phyloP scores from a whole-genome alignment of 2,797 vertebrate genomes.

The Echeneis naucrates region DNA sequence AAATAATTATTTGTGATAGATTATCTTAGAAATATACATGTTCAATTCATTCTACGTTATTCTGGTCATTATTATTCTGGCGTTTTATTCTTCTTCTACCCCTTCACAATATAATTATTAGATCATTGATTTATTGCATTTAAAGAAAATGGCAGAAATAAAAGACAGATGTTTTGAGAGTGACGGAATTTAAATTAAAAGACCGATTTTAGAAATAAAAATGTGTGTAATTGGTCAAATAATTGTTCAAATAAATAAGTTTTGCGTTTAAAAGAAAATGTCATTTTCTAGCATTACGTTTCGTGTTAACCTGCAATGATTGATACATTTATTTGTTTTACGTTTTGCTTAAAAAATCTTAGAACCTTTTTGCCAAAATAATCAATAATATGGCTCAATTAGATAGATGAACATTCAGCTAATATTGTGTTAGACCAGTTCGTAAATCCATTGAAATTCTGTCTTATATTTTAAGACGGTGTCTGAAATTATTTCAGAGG shows the following conservation, averaged over 20 bases:
- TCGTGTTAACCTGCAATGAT: neutral
- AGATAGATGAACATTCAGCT: neutral
- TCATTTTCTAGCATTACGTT: neutral
- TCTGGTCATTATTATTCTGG: no score
- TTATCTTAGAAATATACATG: neutral
- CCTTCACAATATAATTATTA: constrained; percentile 6
- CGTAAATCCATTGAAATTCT: neutral
- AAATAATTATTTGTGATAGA: constrained; percentile 17
- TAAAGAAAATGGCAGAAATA: constrained; percentile 1
- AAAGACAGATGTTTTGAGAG: constrained; percentile 4
- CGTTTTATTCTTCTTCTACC: neutral
- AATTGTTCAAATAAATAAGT: neutral
- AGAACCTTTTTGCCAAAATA: neutral
- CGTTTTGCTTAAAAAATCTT: neutral
- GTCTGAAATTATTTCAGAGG: constrained; percentile 35
- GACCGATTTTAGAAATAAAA: constrained; percentile 3
- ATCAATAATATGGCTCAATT: neutral
- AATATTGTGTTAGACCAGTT: neutral
- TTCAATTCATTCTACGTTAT: neutral
- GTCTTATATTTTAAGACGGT: constrained; percentile 1
- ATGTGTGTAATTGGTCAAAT: constrained; percentile 14
- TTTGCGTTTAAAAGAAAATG: neutral
- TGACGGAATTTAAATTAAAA: constrained; percentile 6
- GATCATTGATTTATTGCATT: constrained; percentile 10
- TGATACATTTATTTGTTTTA: neutral